Evolutionary conservation across 2,113 vertebrate genomes (phyloP).

Genomic region (Platanista minor): DNA sequence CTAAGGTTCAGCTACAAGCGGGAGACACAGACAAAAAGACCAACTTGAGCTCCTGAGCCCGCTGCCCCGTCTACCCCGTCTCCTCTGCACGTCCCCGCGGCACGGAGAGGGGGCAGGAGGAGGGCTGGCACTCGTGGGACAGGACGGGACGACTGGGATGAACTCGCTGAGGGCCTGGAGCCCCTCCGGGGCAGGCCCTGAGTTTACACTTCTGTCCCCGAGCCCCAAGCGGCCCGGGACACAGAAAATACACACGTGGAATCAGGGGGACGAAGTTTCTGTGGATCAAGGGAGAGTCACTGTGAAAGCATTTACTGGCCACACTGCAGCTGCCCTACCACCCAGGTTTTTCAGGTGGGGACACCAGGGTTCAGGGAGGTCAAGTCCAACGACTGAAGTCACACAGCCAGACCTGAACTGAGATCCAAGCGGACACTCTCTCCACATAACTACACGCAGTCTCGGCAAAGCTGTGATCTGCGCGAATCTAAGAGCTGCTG

Average conservation of each 20-base stretch:
- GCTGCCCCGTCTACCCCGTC: accelerated
- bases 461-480: neutral
- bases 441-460: neutral
- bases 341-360: neutral
- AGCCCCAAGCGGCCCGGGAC: neutral
- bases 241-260: neutral
- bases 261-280: neutral
- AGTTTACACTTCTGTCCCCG: neutral
- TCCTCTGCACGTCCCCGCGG: accelerated
- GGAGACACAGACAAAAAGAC: conserved; percentile 35
- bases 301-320: neutral
- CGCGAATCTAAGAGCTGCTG: accelerated
- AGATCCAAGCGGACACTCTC: neutral
- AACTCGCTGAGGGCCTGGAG: neutral
- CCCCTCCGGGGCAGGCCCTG: neutral
- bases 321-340: neutral
- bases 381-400: neutral
- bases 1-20: conserved; percentile 91
- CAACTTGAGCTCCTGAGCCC: neutral
- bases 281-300: neutral
- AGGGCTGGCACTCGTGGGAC: accelerated
- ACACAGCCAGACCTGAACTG: neutral
- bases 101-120: accelerated
- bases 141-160: accelerated
- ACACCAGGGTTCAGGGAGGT: neutral